Evolutionary conservation across 23 tunicate genomes (phyloP).

Genomic region (Ascidia mentula): DNA sequence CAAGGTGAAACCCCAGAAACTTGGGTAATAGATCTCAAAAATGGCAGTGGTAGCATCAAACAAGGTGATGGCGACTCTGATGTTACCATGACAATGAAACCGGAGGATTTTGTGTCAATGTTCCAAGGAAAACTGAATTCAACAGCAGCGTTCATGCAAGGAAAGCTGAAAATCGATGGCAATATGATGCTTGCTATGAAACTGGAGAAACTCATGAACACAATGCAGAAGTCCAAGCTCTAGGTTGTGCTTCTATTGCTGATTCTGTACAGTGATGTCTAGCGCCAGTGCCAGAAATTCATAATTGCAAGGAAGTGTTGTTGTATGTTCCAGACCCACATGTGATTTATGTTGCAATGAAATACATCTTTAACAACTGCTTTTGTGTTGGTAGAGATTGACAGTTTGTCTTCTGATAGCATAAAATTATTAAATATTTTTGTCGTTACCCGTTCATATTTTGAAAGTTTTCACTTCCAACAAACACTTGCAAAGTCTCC

Average conservation of each 20-base stretch:
- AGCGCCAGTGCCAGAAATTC: no score
- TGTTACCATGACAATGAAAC: constrained; percentile 64
- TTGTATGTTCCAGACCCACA: no score
- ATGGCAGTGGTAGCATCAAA: constrained; percentile 75
- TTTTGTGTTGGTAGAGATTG: no score
- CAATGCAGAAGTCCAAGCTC: constrained; percentile 63
- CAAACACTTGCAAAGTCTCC: no score
- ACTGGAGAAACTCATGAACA: constrained; percentile 84
- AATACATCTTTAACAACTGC: no score
- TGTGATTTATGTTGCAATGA: no score
- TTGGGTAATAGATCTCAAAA: constrained; percentile 94
- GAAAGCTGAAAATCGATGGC: constrained; percentile 94
- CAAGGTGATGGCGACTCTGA: constrained; percentile 88
- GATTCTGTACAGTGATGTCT: not conserved
- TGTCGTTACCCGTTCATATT: no score
- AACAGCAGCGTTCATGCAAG: constrained; percentile 92
- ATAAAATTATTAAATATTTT: no score
- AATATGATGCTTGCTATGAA: constrained; percentile 98
- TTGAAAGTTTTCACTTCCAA: no score
- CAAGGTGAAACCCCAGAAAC: constrained; percentile 47
- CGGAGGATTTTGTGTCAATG: constrained; percentile 80
- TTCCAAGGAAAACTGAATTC: constrained; percentile 86
- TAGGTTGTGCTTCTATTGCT: no score
- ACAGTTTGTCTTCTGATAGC: no score
- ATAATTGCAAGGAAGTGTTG: no score